Conservation (phyloP, 2,113 vertebrate genomes). For the Arvicanthis niloticus region DNA sequence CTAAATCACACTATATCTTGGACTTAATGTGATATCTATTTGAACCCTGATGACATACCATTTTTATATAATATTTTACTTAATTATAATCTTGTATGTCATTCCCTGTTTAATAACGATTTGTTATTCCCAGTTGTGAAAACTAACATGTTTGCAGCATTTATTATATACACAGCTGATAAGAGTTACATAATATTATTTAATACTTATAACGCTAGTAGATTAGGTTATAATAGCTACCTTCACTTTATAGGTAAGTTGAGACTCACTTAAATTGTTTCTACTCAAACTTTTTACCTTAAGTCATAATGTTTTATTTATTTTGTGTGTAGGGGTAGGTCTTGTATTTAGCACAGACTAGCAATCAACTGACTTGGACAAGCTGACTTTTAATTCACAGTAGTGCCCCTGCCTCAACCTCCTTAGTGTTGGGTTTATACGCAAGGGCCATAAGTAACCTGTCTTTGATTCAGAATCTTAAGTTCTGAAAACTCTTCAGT, state of each 20-base stretch:
- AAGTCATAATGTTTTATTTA: neutral
- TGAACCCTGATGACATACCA: neutral
- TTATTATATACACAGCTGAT: neutral
- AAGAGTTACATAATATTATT: neutral
- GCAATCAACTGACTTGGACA: neutral
- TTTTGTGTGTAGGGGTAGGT: neutral
- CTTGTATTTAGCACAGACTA: neutral
- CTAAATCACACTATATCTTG: neutral
- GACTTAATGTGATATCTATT: neutral
- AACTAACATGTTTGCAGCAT: neutral
- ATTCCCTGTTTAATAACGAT: neutral
- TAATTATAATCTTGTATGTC: conserved; percentile 1
- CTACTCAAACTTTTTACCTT: neutral
- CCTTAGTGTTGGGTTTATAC: neutral
- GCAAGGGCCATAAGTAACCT: too few relatives aligned
- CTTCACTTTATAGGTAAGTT: neutral
- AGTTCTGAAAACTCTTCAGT: neutral
- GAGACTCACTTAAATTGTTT: neutral
- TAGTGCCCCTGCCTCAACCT: too few relatives aligned
- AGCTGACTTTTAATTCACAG: neutral
- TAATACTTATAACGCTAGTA: neutral
- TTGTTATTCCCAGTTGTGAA: neutral
- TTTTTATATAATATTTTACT: neutral
- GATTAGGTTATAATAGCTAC: neutral
- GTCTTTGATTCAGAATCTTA: neutral